These are phyloP conservation scores for Amphibalanus amphitrite DNA, from an alignment of 1,140 invertebrate species.

Conservation along the genomic window DNA sequence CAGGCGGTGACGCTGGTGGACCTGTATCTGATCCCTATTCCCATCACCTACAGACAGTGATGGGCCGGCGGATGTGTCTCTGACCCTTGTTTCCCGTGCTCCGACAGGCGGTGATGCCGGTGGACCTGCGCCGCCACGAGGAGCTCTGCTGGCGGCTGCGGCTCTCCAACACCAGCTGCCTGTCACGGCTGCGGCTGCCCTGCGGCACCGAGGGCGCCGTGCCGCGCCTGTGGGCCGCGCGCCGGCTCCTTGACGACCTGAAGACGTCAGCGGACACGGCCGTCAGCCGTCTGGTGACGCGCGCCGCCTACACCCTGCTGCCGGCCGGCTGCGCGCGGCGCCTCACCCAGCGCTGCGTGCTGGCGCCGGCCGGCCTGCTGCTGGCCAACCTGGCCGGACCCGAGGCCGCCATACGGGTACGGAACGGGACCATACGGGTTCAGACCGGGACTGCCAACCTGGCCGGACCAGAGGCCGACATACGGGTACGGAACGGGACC, in stretches of 20 bases:
- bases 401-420: constrained; percentile 26
- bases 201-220: constrained; percentile 30
- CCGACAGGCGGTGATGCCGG: background rate
- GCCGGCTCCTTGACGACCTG: constrained; percentile 27
- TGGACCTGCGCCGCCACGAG: background rate
- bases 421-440: no score
- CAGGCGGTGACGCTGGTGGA: no score
- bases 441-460: no score
- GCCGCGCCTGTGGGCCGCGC: constrained; percentile 30
- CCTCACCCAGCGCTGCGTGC: background rate
- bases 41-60: no score
- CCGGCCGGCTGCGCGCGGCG: background rate
- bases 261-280: constrained; percentile 28
- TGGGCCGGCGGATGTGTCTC: no score
- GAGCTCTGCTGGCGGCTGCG: background rate
- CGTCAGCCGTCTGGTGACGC: constrained; percentile 20
- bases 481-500: no score
- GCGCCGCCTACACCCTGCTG: background rate
- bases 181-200: constrained; percentile 21
- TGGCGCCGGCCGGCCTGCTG: background rate
- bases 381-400: constrained; percentile 13
- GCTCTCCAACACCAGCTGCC: background rate
- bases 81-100: no score
- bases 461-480: no score
- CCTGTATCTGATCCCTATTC: no score